Conservation (phyloP, 2,113 vertebrate species). For the Rhinolophus sinicus region DNA sequence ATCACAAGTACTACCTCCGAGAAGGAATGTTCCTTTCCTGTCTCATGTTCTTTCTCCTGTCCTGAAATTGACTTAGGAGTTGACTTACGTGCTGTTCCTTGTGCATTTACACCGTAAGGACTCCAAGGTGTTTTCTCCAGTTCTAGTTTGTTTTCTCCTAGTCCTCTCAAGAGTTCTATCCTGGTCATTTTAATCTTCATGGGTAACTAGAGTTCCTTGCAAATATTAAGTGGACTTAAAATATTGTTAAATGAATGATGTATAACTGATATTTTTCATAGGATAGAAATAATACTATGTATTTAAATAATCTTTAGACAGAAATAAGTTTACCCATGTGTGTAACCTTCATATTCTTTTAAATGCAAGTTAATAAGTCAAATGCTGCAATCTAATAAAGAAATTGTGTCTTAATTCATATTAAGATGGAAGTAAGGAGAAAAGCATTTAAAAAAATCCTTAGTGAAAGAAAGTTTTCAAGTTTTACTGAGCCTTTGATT, state of each 20-base stretch:
- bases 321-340: background rate
- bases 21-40: background rate
- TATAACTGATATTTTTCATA: background rate
- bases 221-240: background rate
- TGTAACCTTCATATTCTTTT: background rate
- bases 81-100: background rate
- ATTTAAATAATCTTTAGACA: conserved; percentile 18
- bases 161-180: background rate
- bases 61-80: background rate
- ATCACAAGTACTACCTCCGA: background rate
- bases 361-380: background rate
- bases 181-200: conserved; percentile 2
- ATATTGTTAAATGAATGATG: background rate
- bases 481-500: conserved; percentile 20
- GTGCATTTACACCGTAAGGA: background rate
- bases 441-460: background rate
- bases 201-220: background rate
- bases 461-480: background rate
- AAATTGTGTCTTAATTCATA: background rate
- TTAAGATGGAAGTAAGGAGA: background rate
- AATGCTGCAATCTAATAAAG: background rate
- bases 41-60: background rate
- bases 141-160: background rate
- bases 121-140: background rate
- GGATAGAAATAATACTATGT: background rate